Conservation (phyloP, 2,797 vertebrate genomes). For the Pangasius krempfi region DNA sequence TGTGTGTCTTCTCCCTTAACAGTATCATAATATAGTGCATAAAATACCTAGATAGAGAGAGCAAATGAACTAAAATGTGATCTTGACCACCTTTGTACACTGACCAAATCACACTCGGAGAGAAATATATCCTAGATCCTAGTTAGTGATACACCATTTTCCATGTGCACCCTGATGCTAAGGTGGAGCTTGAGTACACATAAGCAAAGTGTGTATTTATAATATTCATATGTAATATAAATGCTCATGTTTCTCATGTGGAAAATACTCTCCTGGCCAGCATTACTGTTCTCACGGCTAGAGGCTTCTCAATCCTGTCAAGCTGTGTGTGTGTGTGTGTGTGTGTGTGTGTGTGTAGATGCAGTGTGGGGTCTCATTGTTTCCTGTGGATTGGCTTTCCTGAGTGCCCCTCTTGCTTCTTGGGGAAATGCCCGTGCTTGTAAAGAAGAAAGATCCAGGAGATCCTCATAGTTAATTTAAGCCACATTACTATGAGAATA, state of each 20-base stretch:
- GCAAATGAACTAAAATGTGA: too few relatives aligned
- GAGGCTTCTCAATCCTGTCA: background rate
- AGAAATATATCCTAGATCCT: background rate
- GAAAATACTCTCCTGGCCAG: background rate
- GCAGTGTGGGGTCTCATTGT: too few relatives aligned
- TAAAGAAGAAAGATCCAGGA: conserved; percentile 60
- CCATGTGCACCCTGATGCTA: background rate
- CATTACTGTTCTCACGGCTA: background rate
- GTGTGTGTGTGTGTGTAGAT: too few relatives aligned
- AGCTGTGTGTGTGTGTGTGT: background rate
- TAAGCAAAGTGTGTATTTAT: too few relatives aligned
- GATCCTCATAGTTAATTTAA: conserved; percentile 52
- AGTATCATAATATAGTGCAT: background rate
- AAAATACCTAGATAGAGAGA: background rate
- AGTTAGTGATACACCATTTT: background rate
- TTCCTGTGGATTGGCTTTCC: conserved; percentile 20
- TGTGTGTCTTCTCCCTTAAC: background rate
- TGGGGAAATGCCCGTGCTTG: conserved; percentile 60
- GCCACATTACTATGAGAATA: conserved; percentile 25
- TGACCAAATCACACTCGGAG: background rate
- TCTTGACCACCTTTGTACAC: too few relatives aligned
- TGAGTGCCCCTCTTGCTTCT: conserved; percentile 51
- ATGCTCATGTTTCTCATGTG: background rate
- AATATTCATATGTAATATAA: background rate
- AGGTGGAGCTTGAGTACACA: background rate